phyloP scores from a whole-genome alignment of 2,888 invertebrate species.

The Salpingus planirostris region DNA sequence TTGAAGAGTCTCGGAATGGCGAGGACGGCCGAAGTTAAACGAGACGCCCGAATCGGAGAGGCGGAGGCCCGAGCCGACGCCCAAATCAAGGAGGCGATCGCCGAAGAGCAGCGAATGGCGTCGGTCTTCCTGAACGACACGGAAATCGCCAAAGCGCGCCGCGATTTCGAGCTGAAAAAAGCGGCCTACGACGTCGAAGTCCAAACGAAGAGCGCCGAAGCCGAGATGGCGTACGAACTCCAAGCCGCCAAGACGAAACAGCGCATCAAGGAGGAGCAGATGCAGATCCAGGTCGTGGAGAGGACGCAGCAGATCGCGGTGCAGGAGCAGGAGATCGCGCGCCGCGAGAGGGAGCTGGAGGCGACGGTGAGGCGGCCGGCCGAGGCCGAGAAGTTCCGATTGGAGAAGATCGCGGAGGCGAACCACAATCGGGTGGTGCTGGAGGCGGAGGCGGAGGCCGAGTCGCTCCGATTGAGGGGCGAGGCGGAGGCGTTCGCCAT shows the following conservation, averaged over 20 bases:
- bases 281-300: conserved; percentile 71
- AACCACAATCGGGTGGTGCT: conserved; percentile 79
- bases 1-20: conserved; percentile 91
- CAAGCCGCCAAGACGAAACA: conserved; percentile 96
- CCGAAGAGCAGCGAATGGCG: conserved; percentile 94
- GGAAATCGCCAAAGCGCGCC: conserved; percentile 92
- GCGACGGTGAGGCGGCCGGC: conserved; percentile 90
- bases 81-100: conserved; percentile 87
- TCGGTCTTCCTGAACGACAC: conserved; percentile 90
- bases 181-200: conserved; percentile 96
- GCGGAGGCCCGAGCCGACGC: conserved; percentile 92
- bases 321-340: conserved; percentile 91
- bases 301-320: conserved; percentile 79
- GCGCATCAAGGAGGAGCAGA: conserved; percentile 85
- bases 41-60: conserved; percentile 94
- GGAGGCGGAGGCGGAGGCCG: conserved; percentile 93
- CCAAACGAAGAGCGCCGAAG: conserved; percentile 88
- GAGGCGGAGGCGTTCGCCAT: conserved; percentile 91
- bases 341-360: conserved; percentile 86
- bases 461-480: conserved; percentile 75
- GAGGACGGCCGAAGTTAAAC: conserved; percentile 87
- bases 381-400: conserved; percentile 84
- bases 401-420: conserved; percentile 93
- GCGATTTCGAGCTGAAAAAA: conserved; percentile 95
- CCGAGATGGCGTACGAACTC: conserved; percentile 85